Evolutionary conservation across 1,140 invertebrate genomes (phyloP), one percentile per base, ranked within the genome.

Genomic region (Vanessa tameamea): DNA sequence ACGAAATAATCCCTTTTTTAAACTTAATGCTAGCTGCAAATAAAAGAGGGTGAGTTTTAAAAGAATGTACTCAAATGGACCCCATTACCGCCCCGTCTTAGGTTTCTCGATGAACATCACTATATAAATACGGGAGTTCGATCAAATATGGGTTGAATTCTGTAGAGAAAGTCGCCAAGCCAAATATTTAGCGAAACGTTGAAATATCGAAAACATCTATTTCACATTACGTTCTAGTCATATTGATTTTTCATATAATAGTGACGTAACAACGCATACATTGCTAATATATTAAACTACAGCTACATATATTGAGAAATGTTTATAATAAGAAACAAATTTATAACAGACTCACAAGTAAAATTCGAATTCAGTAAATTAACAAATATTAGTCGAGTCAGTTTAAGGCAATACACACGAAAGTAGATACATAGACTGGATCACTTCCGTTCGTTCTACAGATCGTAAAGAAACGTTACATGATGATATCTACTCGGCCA

Each of bases 61-160:
- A 68, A 74, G 72, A 74, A 70, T 71, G 73, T 66, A 75, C 73
- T 75, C 63, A 71, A 65, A 43, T 63, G 64, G 26, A 50, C 68
- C 69, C 55, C 68, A 53, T 64, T 64, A 51, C 68, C 6, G 9
- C 12, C 53, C 73, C 69, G 37, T 75, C 73, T 75, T 71, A 71
- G 73, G 73, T 70, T 75, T 75, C 73, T 69, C 68, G 63, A 53
- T 65, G 26, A 80, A 76, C 68, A 77, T 76, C 79, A 78, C 78
- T 82, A 82, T 81, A 70, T 79, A 78, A 83, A 84, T 86, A 87
- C 78, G 77, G 76, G 77, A 81, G 70, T 79, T 75, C 74, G 74
- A 78, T 79, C 78, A 82, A 84, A 84, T 82, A 82, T 77, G 79
- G 82, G 82, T 63, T 65, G 67, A 69, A 61, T 50, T 70, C 37